phyloP scores from a whole-genome alignment of 2,888 invertebrate species.

The Lasius platythorax region DNA sequence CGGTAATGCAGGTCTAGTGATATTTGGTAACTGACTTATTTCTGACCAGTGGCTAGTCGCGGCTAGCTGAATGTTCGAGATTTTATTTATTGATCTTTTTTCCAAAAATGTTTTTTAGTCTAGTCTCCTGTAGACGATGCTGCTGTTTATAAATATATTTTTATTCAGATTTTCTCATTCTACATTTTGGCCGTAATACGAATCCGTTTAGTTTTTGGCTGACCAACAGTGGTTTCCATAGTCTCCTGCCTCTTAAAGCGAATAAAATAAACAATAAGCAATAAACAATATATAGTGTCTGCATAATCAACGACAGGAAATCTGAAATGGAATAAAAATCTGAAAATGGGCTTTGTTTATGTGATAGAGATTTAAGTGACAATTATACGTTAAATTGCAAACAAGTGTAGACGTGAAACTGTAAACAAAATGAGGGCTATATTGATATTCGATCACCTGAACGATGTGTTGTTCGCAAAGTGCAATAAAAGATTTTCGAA shows the following conservation, averaged over 20 bases:
- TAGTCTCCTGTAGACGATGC: too few relatives aligned
- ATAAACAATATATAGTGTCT: neutral
- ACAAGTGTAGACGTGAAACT: neutral
- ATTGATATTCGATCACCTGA: conserved; percentile 91
- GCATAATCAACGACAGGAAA: neutral
- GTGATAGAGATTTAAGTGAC: neutral
- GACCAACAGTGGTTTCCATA: neutral
- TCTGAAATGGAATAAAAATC: too few relatives aligned
- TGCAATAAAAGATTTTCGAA: conserved; percentile 89
- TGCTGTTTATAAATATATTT: too few relatives aligned
- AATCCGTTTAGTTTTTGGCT: too few relatives aligned
- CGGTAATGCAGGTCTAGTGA: too few relatives aligned
- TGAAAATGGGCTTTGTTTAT: neutral
- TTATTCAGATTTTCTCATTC: too few relatives aligned
- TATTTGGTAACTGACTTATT: too few relatives aligned
- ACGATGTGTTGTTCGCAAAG: conserved; percentile 91
- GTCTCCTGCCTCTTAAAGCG: neutral
- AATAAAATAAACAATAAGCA: conserved; percentile 18
- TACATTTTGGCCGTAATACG: too few relatives aligned
- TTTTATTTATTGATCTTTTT: too few relatives aligned
- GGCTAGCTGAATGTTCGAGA: too few relatives aligned
- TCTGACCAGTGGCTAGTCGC: too few relatives aligned
- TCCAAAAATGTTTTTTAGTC: too few relatives aligned
- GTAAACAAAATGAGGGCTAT: conserved; percentile 88
- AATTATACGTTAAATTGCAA: neutral